These are phyloP conservation scores for Megalonaias nervosa DNA, from an alignment of 1,140 invertebrate genomes.

Conservation along the genomic window DNA sequence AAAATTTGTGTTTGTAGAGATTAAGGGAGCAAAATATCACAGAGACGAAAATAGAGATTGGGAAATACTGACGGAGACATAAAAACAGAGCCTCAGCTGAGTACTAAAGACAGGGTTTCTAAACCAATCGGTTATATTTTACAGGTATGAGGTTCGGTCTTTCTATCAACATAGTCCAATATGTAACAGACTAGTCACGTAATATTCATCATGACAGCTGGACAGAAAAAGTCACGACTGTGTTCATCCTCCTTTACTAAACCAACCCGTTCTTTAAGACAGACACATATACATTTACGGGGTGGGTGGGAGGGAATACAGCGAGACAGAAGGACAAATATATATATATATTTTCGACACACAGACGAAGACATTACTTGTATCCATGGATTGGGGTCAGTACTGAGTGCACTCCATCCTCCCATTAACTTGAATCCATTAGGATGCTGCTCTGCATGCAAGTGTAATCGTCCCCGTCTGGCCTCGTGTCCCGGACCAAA, in stretches of 20 bases:
- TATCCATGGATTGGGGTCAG: conserved; percentile 19
- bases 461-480: conserved; percentile 9
- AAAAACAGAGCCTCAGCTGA: too few species aligned
- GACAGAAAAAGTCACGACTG: not conserved
- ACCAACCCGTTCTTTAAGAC: not conserved
- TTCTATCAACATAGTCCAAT: too few species aligned
- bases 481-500: conserved; percentile 17
- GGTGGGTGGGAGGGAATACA: not conserved
- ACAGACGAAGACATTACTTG: conserved; percentile 5
- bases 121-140: too few species aligned
- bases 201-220: not conserved
- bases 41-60: too few species aligned
- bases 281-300: not conserved
- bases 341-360: not conserved
- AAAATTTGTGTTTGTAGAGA: too few species aligned
- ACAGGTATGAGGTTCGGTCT: too few species aligned
- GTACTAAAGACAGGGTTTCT: too few species aligned
- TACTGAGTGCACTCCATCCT: conserved; percentile 14
- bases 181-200: too few species aligned
- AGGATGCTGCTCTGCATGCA: not conserved
- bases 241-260: not conserved
- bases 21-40: too few species aligned
- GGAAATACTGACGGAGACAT: too few species aligned
- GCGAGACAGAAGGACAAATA: not conserved
- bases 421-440: conserved; percentile 18